Conservation (phyloP, 2,797 vertebrate genomes). For the Megaceryle alcyon region DNA sequence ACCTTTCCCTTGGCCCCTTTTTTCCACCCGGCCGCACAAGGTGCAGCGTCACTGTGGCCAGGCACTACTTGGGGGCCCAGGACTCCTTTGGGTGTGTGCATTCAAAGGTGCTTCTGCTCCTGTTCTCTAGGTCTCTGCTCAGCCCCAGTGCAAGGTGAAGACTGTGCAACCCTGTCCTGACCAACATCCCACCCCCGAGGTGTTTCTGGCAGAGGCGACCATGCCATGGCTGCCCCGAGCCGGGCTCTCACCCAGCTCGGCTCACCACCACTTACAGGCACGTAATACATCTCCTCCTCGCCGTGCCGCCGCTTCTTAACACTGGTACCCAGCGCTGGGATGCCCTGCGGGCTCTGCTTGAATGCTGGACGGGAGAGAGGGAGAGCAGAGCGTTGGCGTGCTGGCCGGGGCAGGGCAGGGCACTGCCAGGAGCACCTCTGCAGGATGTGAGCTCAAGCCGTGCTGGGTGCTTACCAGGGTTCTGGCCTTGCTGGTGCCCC, state of each 20-base stretch:
- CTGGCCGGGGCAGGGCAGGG: background rate
- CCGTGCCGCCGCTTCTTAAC: slow-evolving; percentile 92
- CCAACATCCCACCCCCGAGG: background rate
- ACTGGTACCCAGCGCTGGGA: slow-evolving; percentile 84
- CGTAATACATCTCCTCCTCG: slow-evolving; percentile 94
- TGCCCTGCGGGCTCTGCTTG: slow-evolving; percentile 91
- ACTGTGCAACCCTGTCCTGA: background rate
- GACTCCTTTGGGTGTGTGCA: fast-evolving
- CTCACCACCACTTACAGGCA: slow-evolving; percentile 86
- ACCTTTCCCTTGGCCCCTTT: background rate
- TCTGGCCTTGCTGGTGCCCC: background rate
- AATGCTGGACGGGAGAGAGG: slow-evolving; percentile 81
- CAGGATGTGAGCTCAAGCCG: background rate
- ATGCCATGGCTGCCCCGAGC: fast-evolving
- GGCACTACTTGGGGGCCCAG: fast-evolving
- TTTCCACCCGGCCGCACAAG: fast-evolving
- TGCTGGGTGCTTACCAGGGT: background rate
- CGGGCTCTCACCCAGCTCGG: fast-evolving
- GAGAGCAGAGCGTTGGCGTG: fast-evolving
- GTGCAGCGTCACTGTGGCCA: background rate
- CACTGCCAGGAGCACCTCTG: fast-evolving
- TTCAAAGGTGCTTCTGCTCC: background rate
- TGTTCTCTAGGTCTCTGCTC: background rate
- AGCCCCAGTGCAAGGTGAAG: background rate
- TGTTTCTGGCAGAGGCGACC: background rate